Conservation (phyloP, 2,797 vertebrate species). For the Orestias chungarensis region DNA sequence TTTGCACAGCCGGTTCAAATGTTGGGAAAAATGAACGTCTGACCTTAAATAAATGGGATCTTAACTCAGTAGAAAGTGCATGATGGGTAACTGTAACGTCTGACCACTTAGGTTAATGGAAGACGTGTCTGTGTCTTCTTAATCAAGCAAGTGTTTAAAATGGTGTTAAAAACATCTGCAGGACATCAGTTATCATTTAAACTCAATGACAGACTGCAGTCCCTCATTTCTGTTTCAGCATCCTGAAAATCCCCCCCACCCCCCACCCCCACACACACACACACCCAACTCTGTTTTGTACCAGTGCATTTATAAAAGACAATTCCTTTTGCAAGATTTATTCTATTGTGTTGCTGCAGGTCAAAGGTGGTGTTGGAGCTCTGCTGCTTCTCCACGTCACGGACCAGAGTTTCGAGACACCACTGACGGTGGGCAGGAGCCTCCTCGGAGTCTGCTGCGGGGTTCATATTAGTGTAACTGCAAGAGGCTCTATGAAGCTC, state of each 20-base stretch:
- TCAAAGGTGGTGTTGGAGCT: constrained; percentile 44
- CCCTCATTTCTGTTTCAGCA: neutral
- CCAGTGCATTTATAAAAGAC: too few species aligned
- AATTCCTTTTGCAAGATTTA: neutral
- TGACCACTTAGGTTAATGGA: neutral
- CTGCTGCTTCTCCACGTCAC: constrained; percentile 52
- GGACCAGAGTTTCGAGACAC: constrained; percentile 62
- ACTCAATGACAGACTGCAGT: neutral
- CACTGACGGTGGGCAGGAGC: constrained; percentile 44
- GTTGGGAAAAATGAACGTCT: too few species aligned
- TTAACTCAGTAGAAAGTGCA: neutral
- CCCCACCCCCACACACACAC: too few species aligned
- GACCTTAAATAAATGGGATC: neutral
- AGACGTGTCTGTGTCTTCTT: neutral
- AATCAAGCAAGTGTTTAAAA: neutral
- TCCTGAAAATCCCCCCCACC: neutral
- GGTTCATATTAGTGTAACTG: constrained; percentile 51
- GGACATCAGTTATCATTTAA: neutral
- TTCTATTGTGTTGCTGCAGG: constrained; percentile 47
- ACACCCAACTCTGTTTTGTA: too few species aligned
- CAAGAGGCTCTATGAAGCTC: constrained; percentile 46
- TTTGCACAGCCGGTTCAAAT: too few species aligned
- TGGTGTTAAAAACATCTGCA: neutral
- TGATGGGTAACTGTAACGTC: neutral
- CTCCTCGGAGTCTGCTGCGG: constrained; percentile 49